A percentile compares a stretch with the other conserved stretches of the same genome.
Evolutionary conservation across 2,797 vertebrate genomes (phyloP).

Genomic region (Tympanoctomys barrerae): DNA sequence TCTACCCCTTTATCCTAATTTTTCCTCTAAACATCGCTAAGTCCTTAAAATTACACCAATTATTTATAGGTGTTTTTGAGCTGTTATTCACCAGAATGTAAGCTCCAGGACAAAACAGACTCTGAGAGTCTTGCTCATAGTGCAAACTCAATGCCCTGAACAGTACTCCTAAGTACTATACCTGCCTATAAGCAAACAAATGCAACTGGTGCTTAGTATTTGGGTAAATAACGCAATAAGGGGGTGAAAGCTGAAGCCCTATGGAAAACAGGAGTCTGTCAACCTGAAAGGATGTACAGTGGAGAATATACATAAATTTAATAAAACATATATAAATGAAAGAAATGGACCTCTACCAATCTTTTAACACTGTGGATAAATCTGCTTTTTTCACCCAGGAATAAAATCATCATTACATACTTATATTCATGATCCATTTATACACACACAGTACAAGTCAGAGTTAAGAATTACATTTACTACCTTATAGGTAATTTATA

Average conservation of each 20-base stretch:
- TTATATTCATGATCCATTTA: not conserved
- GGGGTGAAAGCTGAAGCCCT: not conserved
- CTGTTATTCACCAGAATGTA: slow-evolving; percentile 23
- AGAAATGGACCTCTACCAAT: not conserved
- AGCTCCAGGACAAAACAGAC: not conserved
- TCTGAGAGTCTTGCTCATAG: not conserved
- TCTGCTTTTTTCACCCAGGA: slow-evolving; percentile 49
- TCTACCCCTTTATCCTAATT: not conserved
- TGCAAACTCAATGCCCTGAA: not conserved
- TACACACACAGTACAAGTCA: slow-evolving; percentile 16
- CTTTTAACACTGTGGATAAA: slow-evolving; percentile 33
- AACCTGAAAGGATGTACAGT: not conserved
- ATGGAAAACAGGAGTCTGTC: not conserved
- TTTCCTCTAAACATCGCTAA: not conserved
- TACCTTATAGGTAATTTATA: slow-evolving; percentile 28
- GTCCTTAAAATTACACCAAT: slow-evolving; percentile 45
- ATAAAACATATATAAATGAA: slow-evolving; percentile 25
- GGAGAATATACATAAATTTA: not conserved
- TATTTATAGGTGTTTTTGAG: slow-evolving; percentile 13
- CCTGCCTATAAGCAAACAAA: not conserved
- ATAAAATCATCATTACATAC: not conserved
- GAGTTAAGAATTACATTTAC: slow-evolving; percentile 9
- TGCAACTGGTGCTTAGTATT: slow-evolving; percentile 8
- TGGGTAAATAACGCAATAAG: slow-evolving; percentile 7
- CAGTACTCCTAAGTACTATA: not conserved